Conservation (phyloP, 1,140 invertebrate genomes). For the Apocrypta bakeri region DNA sequence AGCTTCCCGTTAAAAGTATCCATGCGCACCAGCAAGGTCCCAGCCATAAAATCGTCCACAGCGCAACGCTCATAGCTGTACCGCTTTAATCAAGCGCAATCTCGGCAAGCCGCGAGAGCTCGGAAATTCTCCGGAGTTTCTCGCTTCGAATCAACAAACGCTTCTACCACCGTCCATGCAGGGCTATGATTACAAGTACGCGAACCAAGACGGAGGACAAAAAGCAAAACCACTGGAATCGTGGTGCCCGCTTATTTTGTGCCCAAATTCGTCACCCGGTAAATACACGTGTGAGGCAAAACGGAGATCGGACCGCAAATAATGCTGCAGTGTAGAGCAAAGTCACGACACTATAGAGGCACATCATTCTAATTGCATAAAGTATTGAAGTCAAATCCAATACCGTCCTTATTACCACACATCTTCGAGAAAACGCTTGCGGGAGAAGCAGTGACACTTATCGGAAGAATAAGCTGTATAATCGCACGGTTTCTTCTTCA, state of each 20-base stretch:
- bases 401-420: too few relatives aligned
- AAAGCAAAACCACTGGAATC: neutral
- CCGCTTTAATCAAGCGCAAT: constrained; percentile 12
- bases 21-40: neutral
- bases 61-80: constrained; percentile 2
- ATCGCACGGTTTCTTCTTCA: too few relatives aligned
- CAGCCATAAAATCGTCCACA: constrained; percentile 5
- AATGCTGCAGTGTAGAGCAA: neutral
- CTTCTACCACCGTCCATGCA: too few relatives aligned
- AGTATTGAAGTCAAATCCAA: too few relatives aligned
- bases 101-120: constrained; percentile 2
- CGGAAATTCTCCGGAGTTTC: constrained; percentile 11
- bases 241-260: neutral
- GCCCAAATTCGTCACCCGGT: neutral
- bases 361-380: too few relatives aligned
- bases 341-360: too few relatives aligned
- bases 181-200: neutral
- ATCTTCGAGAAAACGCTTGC: too few relatives aligned
- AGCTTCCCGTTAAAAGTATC: neutral
- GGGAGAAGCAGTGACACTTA: too few relatives aligned
- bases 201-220: neutral
- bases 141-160: neutral
- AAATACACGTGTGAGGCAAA: neutral
- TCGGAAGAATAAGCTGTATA: too few relatives aligned
- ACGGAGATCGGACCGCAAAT: neutral